These are phyloP conservation scores for Orthonyx spaldingii DNA, from an alignment of 2,113 vertebrate species.

Conservation along the genomic window DNA sequence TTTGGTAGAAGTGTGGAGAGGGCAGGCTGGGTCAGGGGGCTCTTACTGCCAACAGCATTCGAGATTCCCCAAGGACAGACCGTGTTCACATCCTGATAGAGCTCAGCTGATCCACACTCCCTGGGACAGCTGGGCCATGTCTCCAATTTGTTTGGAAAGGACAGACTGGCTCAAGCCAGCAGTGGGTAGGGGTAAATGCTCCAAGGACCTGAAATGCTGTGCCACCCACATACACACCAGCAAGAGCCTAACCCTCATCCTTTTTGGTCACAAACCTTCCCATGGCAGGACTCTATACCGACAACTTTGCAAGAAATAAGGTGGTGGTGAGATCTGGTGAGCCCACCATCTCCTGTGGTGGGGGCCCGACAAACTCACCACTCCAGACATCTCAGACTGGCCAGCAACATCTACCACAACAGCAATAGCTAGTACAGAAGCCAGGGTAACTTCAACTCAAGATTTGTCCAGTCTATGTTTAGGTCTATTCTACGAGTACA, in stretches of 20 bases:
- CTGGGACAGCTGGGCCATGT: background rate
- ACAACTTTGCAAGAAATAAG: conserved; percentile 37
- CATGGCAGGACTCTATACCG: conserved; percentile 21
- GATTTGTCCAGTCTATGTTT: conserved; percentile 70
- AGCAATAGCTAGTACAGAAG: conserved; percentile 68
- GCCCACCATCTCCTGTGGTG: background rate
- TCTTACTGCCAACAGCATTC: conserved; percentile 3
- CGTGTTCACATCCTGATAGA: background rate
- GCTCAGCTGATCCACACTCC: background rate
- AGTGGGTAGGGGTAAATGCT: background rate
- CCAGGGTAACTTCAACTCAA: conserved; percentile 61
- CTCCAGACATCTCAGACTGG: conserved; percentile 18
- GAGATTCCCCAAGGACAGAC: background rate
- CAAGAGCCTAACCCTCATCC: conserved; percentile 43
- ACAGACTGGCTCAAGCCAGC: background rate
- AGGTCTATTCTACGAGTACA: conserved; percentile 69
- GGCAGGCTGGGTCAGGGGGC: background rate
- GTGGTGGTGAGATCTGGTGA: background rate
- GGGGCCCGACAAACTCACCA: background rate
- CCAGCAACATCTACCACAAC: conserved; percentile 67
- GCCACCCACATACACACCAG: conserved; percentile 33
- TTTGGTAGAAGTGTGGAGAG: background rate
- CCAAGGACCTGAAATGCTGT: conserved; percentile 32
- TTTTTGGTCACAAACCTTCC: conserved; percentile 73
- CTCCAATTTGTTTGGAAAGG: background rate